Percentiles rank a stretch among this genome's conserved stretches.
Evolutionary conservation across 2,113 vertebrate species (phyloP).

Genomic region (Pseudopipra pipra): DNA sequence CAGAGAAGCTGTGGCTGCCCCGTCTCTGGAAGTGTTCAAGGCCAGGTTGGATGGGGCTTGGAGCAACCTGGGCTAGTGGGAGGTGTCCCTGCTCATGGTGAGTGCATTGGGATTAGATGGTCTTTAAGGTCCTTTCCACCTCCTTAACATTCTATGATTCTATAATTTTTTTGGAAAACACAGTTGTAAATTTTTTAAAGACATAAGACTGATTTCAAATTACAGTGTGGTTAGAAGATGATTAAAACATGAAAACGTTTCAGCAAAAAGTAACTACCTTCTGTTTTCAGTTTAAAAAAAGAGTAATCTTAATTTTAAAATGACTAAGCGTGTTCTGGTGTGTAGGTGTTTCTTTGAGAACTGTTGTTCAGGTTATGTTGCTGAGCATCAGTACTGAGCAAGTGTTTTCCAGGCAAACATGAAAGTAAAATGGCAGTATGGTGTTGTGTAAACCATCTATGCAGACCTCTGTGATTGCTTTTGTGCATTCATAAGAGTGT

Average conservation of each 20-base stretch:
- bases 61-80: neutral
- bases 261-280: neutral
- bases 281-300: neutral
- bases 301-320: neutral
- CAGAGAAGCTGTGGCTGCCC: neutral
- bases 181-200: fast-evolving
- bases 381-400: neutral
- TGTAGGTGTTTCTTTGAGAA: neutral
- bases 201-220: neutral
- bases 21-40: neutral
- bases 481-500: neutral
- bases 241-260: neutral
- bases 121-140: neutral
- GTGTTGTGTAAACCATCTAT: neutral
- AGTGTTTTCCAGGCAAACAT: neutral
- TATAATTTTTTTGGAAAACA: neutral
- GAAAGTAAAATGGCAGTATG: neutral
- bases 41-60: neutral
- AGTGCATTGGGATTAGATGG: neutral
- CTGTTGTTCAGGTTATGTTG: neutral
- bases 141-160: neutral
- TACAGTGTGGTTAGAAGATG: neutral
- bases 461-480: neutral
- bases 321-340: neutral
- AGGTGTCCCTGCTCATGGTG: neutral